Evolutionary conservation across 2,888 invertebrate genomes (phyloP).

Genomic region (Caenorhabditis sp.): DNA sequence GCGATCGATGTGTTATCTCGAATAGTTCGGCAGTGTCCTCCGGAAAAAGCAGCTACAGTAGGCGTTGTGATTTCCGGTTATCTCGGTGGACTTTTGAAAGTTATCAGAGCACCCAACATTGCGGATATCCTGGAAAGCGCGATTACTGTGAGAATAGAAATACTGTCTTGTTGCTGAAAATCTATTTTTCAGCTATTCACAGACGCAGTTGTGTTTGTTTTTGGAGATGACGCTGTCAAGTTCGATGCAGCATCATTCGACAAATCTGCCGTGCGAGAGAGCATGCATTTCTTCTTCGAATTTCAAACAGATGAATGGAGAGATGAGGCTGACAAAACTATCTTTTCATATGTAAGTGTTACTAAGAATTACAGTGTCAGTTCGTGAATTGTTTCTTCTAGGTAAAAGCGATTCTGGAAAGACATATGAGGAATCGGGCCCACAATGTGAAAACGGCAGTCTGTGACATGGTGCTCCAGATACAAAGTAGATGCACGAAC

Average conservation of each 20-base stretch:
- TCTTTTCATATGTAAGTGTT: slow-evolving; percentile 22
- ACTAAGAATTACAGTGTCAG: not conserved
- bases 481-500: slow-evolving; percentile 20
- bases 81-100: slow-evolving; percentile 5
- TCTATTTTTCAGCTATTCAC: slow-evolving; percentile 29
- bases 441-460: not conserved
- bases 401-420: not conserved
- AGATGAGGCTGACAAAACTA: not conserved
- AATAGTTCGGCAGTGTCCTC: slow-evolving; percentile 18
- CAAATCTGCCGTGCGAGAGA: not conserved
- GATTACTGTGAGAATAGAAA: slow-evolving; percentile 8
- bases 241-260: slow-evolving; percentile 13
- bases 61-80: slow-evolving; percentile 16
- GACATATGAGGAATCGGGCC: slow-evolving; percentile 10
- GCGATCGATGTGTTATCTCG: slow-evolving; percentile 9
- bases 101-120: not conserved
- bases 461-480: slow-evolving; percentile 7
- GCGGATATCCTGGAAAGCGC: slow-evolving; percentile 4
- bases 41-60: slow-evolving; percentile 4
- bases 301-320: slow-evolving; percentile 30
- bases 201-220: slow-evolving; percentile 10
- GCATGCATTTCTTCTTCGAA: not conserved
- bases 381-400: not conserved
- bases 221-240: slow-evolving; percentile 21
- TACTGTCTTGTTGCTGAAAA: too few relatives aligned